These are phyloP conservation scores for Heliothis subflexa DNA, from an alignment of 1,140 invertebrate genomes.

Conservation along the genomic window DNA sequence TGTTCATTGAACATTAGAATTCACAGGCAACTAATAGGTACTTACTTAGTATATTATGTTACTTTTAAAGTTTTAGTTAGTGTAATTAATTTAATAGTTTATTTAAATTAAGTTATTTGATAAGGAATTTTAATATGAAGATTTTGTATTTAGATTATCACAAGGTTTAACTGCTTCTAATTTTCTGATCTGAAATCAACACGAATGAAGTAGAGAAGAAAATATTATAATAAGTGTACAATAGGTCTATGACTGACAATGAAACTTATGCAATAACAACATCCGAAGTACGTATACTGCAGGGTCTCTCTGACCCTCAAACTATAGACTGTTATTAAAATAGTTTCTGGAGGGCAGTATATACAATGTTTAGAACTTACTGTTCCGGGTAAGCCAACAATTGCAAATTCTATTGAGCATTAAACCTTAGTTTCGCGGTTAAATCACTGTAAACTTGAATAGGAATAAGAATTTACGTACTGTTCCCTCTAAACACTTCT, in stretches of 20 bases:
- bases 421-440: too few relatives aligned
- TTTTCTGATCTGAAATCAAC: too few relatives aligned
- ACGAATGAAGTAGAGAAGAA: not conserved
- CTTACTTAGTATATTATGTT: not conserved
- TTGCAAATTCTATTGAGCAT: not conserved
- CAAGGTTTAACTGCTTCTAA: too few relatives aligned
- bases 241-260: conserved; percentile 3
- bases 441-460: too few relatives aligned
- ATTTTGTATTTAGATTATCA: too few relatives aligned
- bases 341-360: not conserved
- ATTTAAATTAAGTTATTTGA: too few relatives aligned
- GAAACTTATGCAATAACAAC: not conserved
- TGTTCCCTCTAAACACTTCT: too few relatives aligned
- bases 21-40: not conserved
- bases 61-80: too few relatives aligned
- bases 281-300: conserved; percentile 1
- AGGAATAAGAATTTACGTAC: too few relatives aligned
- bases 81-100: too few relatives aligned
- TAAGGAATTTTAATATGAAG: too few relatives aligned
- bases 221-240: not conserved
- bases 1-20: not conserved
- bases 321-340: not conserved
- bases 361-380: not conserved
- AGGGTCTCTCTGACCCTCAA: not conserved
- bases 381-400: not conserved